Evolutionary conservation across 2,888 invertebrate genomes (phyloP).

Genomic region (Tethea ocularis): DNA sequence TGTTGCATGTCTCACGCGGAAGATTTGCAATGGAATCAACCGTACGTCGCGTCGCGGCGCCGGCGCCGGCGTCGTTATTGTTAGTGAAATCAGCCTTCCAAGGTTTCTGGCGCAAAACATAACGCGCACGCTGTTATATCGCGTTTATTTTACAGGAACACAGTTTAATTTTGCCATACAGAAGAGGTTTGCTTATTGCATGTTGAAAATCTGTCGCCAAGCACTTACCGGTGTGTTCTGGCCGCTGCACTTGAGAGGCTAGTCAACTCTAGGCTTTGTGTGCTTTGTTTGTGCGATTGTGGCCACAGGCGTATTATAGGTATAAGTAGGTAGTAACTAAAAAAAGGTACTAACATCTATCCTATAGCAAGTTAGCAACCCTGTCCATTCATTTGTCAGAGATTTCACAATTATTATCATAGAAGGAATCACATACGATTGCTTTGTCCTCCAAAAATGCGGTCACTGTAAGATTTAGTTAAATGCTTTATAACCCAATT

Average conservation of each 20-base stretch:
- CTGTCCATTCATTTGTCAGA: background rate
- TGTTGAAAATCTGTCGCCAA: no score
- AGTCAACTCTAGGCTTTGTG: no score
- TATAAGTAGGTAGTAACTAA: no score
- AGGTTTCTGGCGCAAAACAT: conserved; percentile 28
- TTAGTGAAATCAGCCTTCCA: conserved; percentile 47
- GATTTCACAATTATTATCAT: background rate
- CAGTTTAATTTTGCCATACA: background rate
- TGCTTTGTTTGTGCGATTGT: no score
- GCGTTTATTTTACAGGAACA: background rate
- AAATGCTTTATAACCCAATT: conserved; percentile 13
- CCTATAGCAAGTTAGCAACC: no score
- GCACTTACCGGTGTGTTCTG: no score
- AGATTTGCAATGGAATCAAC: conserved; percentile 44
- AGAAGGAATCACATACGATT: background rate
- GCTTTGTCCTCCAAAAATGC: background rate
- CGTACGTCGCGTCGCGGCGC: conserved; percentile 13
- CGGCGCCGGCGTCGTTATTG: conserved; percentile 34
- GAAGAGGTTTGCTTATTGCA: no score
- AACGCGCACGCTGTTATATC: background rate
- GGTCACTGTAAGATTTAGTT: background rate
- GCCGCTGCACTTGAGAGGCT: no score
- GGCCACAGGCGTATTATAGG: no score
- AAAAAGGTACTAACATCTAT: no score
- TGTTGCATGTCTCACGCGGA: conserved; percentile 39